Base-by-base conservation (phyloP, 2,113 vertebrate genomes). In the Crypturellus undulatus region DNA sequence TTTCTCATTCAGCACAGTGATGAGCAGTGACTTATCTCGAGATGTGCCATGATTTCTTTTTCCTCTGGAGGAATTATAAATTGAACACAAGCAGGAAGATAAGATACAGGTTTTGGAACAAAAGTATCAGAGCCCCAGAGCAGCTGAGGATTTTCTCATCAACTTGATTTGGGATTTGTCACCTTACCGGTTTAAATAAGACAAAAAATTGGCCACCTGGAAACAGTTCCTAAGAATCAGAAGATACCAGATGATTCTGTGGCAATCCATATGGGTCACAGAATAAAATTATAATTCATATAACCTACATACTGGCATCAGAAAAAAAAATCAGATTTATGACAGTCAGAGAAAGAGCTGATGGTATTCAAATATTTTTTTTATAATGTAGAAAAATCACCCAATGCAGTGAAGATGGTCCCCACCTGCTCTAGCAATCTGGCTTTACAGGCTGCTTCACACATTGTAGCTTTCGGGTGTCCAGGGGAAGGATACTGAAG, bases 51-150 rank as follows among this genome's bases (percentile, higher is more conserved):
- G 62, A 52, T 62, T 87, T 91, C 30, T 16, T 82, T 84, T 73
- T 77, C 68, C 79, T 93, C 72, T 78, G 54, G 40, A 70, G 40
- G 65, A 80, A 88, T 79, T 92, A 67, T 45, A 80, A 93, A 87
- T 90, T 90, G 79, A 73, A 85, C 52, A 83, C 45, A 80, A 32
- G 28, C 70, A 79, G 68, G 22, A 83, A 82, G 71, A 88, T 52
- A 82, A 77, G 17, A 34, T 63, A 14, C 3, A 3, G 7, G 0
- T 68, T 87, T 63, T 63, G 30, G 54, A 93, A 83, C 51, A 67
- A 2, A 52, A 32, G 38, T 67, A 15, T 56, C 64, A 87, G 49
- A 30, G 52, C 32, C 36, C 7, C 59, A 72, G 43, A 49, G 51
- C 28, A 56, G 26, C 26, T 56, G 54, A 56, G 28, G 54, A 56